Percentiles rank a stretch among this genome's conserved stretches.
Conservation (phyloP, 2,113 vertebrate genomes). For the Miniopterus natalensis region DNA sequence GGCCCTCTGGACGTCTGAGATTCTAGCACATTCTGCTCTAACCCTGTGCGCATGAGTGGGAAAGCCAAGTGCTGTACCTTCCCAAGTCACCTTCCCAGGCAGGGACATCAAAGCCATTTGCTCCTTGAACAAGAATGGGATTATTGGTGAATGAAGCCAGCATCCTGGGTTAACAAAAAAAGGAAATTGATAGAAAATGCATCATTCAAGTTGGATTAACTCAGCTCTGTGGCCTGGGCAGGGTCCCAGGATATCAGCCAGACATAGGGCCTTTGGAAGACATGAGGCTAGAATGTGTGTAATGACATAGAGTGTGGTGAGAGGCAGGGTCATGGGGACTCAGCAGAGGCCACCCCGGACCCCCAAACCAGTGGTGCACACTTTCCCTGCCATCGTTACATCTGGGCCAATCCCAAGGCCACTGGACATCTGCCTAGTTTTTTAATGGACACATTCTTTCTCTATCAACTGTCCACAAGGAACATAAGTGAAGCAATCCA, state of each 20-base stretch:
- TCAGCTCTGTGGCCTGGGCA: background rate
- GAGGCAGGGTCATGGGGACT: background rate
- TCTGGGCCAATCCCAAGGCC: background rate
- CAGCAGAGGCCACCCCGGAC: background rate
- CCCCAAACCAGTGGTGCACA: fast-evolving
- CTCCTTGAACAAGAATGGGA: background rate
- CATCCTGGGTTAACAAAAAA: slow-evolving; percentile 41
- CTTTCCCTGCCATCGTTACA: background rate
- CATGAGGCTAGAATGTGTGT: background rate
- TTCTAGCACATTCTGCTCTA: background rate
- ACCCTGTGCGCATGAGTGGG: background rate
- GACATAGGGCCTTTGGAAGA: background rate
- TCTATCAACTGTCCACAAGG: background rate
- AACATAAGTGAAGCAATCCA: background rate
- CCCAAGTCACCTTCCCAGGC: background rate
- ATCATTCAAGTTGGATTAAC: slow-evolving; percentile 11
- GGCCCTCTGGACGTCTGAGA: too few species aligned
- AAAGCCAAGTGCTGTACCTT: background rate
- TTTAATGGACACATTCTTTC: background rate
- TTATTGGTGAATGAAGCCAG: background rate
- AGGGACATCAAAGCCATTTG: background rate
- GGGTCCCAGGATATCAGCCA: background rate
- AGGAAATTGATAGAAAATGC: slow-evolving; percentile 43
- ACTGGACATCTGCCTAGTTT: background rate
- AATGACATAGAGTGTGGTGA: background rate